Evolutionary conservation across 1,140 invertebrate species (phyloP).

Genomic region (Aplysia californica): DNA sequence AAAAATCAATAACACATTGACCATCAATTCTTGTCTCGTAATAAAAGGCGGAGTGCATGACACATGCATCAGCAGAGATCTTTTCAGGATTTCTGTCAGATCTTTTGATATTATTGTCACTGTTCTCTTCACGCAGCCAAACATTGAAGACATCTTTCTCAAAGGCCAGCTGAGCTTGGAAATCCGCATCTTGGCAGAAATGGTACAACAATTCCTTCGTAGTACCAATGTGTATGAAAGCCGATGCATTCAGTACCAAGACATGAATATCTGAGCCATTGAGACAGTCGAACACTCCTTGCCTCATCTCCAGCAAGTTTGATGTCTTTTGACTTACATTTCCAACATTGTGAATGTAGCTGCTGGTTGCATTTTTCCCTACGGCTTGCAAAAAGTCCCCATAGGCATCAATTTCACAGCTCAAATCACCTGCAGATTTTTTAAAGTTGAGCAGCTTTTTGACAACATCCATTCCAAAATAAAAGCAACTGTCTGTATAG

Average conservation of each 20-base stretch:
- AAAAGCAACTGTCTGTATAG: constrained; percentile 70
- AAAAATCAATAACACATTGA: constrained; percentile 66
- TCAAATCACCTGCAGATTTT: constrained; percentile 50
- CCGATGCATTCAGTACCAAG: constrained; percentile 66
- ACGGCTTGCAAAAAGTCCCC: constrained; percentile 70
- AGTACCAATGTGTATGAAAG: constrained; percentile 70
- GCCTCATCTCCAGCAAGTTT: constrained; percentile 45
- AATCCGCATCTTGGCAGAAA: constrained; percentile 53
- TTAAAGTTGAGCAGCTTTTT: constrained; percentile 63
- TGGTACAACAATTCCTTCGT: constrained; percentile 68
- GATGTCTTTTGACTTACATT: constrained; percentile 53
- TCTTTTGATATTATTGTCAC: neutral
- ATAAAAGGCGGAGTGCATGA: constrained; percentile 57
- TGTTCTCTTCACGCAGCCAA: constrained; percentile 26
- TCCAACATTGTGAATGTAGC: constrained; percentile 54
- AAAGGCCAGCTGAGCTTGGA: constrained; percentile 57
- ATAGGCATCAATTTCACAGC: constrained; percentile 70
- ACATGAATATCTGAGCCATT: constrained; percentile 57
- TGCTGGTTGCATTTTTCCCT: constrained; percentile 55
- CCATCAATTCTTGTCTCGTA: constrained; percentile 33
- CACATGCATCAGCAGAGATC: constrained; percentile 42
- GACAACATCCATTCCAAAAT: constrained; percentile 65
- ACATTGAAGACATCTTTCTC: constrained; percentile 53
- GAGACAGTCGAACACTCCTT: constrained; percentile 60
- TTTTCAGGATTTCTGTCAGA: constrained; percentile 16